A percentile compares a stretch with the other conserved stretches of the same genome.
Conservation (phyloP, 2,888 invertebrate species). For the Brenthis hecate region DNA sequence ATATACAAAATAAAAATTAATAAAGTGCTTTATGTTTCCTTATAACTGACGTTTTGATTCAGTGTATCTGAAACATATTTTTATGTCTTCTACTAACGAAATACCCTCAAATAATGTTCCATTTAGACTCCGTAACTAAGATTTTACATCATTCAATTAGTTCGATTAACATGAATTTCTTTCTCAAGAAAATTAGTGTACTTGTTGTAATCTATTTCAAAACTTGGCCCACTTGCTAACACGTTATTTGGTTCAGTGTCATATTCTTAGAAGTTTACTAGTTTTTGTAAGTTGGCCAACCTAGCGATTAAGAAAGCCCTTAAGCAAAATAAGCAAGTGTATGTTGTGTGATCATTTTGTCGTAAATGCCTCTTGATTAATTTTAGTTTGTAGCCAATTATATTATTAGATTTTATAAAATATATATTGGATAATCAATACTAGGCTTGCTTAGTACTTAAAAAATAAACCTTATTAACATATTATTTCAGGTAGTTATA, state of each 20-base stretch:
- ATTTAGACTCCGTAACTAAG: too few species aligned
- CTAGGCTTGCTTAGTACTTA: too few species aligned
- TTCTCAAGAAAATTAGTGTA: constrained; percentile 28
- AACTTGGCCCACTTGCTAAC: constrained; percentile 23
- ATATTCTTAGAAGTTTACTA: not conserved
- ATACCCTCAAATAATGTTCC: too few species aligned
- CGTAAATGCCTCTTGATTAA: not conserved
- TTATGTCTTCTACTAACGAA: too few species aligned
- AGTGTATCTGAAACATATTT: too few species aligned
- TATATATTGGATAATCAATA: not conserved
- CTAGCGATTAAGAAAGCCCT: constrained; percentile 16
- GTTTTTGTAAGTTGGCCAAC: constrained; percentile 11
- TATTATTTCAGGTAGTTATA: too few species aligned
- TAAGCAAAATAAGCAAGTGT: constrained; percentile 1
- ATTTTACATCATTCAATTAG: constrained; percentile 18
- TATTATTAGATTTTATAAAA: not conserved
- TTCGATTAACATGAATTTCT: constrained; percentile 16
- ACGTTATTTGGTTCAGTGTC: constrained; percentile 6
- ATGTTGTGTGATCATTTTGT: not conserved
- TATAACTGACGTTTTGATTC: too few species aligned
- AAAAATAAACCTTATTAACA: too few species aligned
- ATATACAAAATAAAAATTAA: too few species aligned
- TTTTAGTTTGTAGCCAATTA: not conserved
- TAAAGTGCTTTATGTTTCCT: too few species aligned
- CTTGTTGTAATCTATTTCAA: constrained; percentile 14